Conservation (phyloP, 1,140 invertebrate genomes). For the Oreohelix idahoensis region DNA sequence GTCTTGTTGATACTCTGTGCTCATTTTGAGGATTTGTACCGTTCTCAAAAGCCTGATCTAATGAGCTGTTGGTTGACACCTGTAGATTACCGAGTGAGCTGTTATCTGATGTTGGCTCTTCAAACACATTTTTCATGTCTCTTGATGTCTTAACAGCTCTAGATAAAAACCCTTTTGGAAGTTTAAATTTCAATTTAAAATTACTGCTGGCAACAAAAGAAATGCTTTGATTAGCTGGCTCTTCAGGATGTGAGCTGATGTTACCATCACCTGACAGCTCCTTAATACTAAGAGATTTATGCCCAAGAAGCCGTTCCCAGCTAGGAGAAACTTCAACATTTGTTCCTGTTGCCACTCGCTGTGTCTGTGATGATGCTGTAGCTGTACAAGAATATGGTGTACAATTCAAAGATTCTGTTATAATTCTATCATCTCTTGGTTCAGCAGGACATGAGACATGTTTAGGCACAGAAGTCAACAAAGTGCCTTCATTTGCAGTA, state of each 20-base stretch:
- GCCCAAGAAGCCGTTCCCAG: slow-evolving; percentile 10
- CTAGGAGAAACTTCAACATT: slow-evolving; percentile 16
- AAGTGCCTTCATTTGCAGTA: not conserved
- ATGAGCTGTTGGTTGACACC: not conserved
- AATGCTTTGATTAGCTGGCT: not conserved
- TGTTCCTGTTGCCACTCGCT: not conserved
- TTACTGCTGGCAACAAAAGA: not conserved
- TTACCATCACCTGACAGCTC: not conserved
- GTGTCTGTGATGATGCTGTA: not conserved
- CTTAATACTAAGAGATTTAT: not conserved
- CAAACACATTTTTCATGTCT: slow-evolving; percentile 4
- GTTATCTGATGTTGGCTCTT: not conserved
- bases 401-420: not conserved
- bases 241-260: not conserved
- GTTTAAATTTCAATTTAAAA: slow-evolving; percentile 34
- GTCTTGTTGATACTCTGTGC: not conserved
- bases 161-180: not conserved
- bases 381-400: not conserved
- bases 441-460: not conserved
- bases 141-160: not conserved
- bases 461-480: not conserved
- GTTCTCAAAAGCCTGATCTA: not conserved
- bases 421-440: not conserved
- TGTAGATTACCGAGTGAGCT: not conserved
- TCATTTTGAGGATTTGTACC: not conserved